Evolutionary conservation across 35 echinoderm and acorn worm genomes (phyloP), one percentile per base, ranked within the genome.

Genomic region (Holothuria glaberrima): DNA sequence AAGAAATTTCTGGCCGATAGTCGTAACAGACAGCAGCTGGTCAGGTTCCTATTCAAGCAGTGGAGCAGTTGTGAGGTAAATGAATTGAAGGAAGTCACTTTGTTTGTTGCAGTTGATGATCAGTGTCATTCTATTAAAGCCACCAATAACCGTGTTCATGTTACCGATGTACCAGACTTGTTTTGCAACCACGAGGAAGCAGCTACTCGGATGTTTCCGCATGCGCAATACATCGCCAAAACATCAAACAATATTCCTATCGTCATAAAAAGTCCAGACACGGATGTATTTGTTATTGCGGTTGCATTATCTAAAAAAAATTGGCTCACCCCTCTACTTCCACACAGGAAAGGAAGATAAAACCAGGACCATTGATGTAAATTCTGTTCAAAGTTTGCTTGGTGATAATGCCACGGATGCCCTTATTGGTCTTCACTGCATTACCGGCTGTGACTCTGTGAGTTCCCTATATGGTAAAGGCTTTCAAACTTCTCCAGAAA

Each of bases 391-490:
- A 18, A 28, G 45, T 6, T 21, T 67, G 19, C 61, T 93, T 5
- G 92, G 92, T 20, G 30, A 71, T 83, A 31, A 1, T 12, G 19
- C 52, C 18, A 72, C 71, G 9, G 48, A 81, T 83, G 92, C 92
- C 33, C 74, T 93, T 12, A 93, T 93, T 71, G 86, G 92, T 21
- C 28, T 93, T 33, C 92, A 89, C 59, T 70, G 74, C 33, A 5
- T 89, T 31, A 90, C 88, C 34, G 92, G 88, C 12, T 94, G 92
- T 75, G 88, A 90, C 48, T 84, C 87, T 28, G 88, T 90, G 0
- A 94, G 92, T 64, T 82, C 88, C 0, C 64, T 94, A 5, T 90
- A 94, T 85, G 92, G 87, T 1, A 90, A 90, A 90, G 50, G 92
- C 75, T 5, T 59, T 90, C 28, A 70, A 82, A 64, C 58, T 89